Percentiles rank a stretch among this genome's conserved stretches.
These are phyloP conservation scores for Liparis tanakae DNA, from an alignment of 2,797 vertebrate species.

Conservation along the genomic window DNA sequence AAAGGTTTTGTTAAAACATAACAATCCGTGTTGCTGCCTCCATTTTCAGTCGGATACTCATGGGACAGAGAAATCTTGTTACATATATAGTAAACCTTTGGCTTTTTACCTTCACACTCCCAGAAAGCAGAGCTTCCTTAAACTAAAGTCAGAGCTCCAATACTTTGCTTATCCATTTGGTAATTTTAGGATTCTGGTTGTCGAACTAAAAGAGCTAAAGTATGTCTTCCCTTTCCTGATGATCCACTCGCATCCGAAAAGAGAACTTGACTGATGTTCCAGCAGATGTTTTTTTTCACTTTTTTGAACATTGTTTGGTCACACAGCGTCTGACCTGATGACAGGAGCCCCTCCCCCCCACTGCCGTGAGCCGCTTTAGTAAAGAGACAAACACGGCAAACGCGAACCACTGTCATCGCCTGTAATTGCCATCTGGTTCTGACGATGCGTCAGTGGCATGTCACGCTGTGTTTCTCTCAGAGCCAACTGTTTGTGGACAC, in stretches of 20 bases:
- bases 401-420: slow-evolving; percentile 35
- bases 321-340: slow-evolving; percentile 37
- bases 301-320: slow-evolving; percentile 37
- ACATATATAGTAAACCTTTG: not conserved
- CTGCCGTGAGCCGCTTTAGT: slow-evolving; percentile 47
- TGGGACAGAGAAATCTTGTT: no score
- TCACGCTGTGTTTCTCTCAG: slow-evolving; percentile 17
- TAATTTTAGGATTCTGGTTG: not conserved
- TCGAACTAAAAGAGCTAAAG: not conserved
- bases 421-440: slow-evolving; percentile 33
- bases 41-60: no score
- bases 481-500: slow-evolving; percentile 21
- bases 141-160: not conserved
- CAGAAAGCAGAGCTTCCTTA: not conserved
- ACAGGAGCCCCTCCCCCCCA: slow-evolving; percentile 13
- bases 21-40: no score
- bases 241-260: slow-evolving; percentile 16
- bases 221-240: not conserved
- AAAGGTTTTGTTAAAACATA: no score
- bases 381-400: slow-evolving; percentile 35
- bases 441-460: slow-evolving; percentile 14
- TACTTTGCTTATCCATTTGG: not conserved
- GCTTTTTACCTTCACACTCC: no score
- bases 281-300: slow-evolving; percentile 58
- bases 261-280: slow-evolving; percentile 30